Evolutionary conservation across 2,797 vertebrate species (phyloP), one percentile per base, ranked within the genome.

Genomic region (Champsocephalus gunnari): DNA sequence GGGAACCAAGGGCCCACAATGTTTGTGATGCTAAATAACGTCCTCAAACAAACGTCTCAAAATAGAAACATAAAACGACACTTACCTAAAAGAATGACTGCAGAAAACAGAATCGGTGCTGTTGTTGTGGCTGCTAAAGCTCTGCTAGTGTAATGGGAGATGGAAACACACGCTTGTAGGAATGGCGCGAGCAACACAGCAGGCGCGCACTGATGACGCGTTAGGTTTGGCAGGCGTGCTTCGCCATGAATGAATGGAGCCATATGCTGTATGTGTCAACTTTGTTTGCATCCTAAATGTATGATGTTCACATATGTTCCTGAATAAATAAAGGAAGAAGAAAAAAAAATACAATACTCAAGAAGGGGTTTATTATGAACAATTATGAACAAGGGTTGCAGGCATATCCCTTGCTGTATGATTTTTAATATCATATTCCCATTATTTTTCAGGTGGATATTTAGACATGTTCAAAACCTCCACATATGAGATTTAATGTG

Each of bases 201-300:
- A 11, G 90, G 78, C 93, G 91, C 92, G 1, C 7, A 1, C 0
- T 87, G 86, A 94, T 94, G 91, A 93, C 82, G 92, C 64, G 0
- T 0, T 16, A 3, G 57, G 4, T 21, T 45, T 3, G 0, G n/a
- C 11, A 12, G 5, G 14, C 10, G 6, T 64, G 43, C 12, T 6
- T 44, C 13, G 72, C 72, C 63, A 50, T 62, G 77, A 57, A 51
- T 79, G 55, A 71, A 58, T 3, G 41, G 16, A 60, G 54, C 12
- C 11, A 34, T 41, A 21, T 56, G 24, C 21, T 19, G 19, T 19
- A 34, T 24, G 0, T 59, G 34, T 38, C 34, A 38, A 38, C 34
- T 38, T 38, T 38, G 8, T 38, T 38, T 38, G 34, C 2, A 38
- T 38, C 34, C 34, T 9, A 38, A 38, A 38, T 38, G 6, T 38